phyloP scores from a whole-genome alignment of 2,113 vertebrate genomes.

The Osmerus eperlanus region DNA sequence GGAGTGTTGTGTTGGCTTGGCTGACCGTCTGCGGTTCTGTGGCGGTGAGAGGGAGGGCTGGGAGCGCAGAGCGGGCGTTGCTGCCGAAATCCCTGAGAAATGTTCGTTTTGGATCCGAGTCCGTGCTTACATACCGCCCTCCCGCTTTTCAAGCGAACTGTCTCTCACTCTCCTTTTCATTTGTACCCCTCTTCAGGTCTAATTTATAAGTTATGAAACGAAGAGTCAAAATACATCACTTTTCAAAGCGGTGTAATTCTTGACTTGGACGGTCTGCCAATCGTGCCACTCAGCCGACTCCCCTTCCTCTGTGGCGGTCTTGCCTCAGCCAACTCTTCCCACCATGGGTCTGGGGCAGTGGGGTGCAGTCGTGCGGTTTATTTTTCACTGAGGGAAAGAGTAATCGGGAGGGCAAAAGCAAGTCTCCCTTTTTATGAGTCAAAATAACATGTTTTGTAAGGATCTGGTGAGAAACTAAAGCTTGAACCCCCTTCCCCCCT shows the following conservation, averaged over 20 bases:
- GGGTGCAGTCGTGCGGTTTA: conserved; percentile 35
- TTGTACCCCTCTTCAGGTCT: conserved; percentile 66
- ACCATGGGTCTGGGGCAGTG: conserved; percentile 21
- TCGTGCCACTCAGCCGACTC: conserved; percentile 17
- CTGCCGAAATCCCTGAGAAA: conserved; percentile 79
- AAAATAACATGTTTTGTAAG: conserved; percentile 29
- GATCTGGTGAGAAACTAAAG: background rate
- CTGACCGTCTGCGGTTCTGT: conserved; percentile 77
- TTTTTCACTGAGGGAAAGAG: conserved; percentile 20
- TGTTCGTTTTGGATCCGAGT: conserved; percentile 77
- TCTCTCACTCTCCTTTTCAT: conserved; percentile 66
- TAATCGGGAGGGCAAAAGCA: conserved; percentile 23
- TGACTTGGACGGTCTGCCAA: conserved; percentile 14
- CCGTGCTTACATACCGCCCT: conserved; percentile 74
- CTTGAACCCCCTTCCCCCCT: conserved; percentile 7
- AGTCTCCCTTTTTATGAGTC: conserved; percentile 11
- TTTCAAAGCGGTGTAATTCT: conserved; percentile 49
- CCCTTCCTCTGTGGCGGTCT: background rate
- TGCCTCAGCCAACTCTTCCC: conserved; percentile 13
- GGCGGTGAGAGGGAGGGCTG: conserved; percentile 68
- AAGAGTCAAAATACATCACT: conserved; percentile 64
- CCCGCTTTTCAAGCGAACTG: conserved; percentile 57
- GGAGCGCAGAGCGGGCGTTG: conserved; percentile 72
- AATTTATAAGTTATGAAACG: conserved; percentile 70
- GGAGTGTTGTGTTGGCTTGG: conserved; percentile 76